Evolutionary conservation across 1,140 invertebrate genomes (phyloP).

Genomic region (Contarinia nasturtii): DNA sequence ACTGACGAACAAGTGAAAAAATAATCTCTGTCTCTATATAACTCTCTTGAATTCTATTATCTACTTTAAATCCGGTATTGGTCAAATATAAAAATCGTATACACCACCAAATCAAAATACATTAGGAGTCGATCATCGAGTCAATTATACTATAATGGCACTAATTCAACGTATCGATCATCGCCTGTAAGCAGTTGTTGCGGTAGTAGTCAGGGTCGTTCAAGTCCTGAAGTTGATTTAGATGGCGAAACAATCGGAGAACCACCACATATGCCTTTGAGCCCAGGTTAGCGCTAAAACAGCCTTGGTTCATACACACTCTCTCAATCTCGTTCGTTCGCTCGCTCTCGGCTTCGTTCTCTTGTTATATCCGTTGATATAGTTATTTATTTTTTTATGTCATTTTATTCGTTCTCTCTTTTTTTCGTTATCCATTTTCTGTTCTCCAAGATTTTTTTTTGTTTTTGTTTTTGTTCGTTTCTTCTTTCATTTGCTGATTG

Average conservation of each 20-base stretch:
- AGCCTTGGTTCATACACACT: background rate
- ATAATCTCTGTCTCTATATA: too few species aligned
- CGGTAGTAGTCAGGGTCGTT: constrained; percentile 25
- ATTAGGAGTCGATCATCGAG: constrained; percentile 24
- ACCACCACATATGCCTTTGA: constrained; percentile 22
- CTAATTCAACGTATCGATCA: constrained; percentile 25
- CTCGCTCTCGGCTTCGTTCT: background rate
- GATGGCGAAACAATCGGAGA: constrained; percentile 8
- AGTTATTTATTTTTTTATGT: background rate
- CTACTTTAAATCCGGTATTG: too few species aligned
- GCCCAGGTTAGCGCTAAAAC: constrained; percentile 20
- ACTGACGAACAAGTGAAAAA: too few species aligned
- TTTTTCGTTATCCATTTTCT: background rate
- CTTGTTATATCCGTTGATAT: background rate
- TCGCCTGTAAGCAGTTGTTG: constrained; percentile 27
- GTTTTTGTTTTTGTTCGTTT: too few species aligned
- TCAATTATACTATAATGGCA: constrained; percentile 22
- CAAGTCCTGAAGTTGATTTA: constrained; percentile 24
- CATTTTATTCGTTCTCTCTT: background rate
- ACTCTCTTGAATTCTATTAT: too few species aligned
- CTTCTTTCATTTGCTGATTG: background rate
- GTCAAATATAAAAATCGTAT: too few species aligned
- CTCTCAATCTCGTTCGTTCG: background rate
- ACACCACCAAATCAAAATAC: background rate
- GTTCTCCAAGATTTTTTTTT: background rate